Evolutionary conservation across 2,797 vertebrate species (phyloP).

Genomic region (Myiothlypis chrysogaster): DNA sequence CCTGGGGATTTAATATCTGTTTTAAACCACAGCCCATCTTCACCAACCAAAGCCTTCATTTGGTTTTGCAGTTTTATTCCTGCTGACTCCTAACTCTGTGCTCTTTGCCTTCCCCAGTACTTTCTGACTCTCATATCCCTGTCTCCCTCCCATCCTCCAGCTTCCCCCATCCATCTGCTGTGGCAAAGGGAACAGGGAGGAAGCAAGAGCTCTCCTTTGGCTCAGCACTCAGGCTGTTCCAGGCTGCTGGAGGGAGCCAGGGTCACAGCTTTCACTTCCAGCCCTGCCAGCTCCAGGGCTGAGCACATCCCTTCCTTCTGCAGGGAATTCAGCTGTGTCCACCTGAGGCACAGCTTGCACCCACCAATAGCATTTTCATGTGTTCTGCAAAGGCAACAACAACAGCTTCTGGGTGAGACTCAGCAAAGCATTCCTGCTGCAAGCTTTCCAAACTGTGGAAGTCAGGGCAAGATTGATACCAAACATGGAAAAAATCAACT

Average conservation of each 20-base stretch:
- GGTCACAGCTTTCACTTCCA: neutral
- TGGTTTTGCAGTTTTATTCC: neutral
- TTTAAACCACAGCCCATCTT: neutral
- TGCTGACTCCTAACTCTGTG: neutral
- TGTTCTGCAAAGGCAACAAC: neutral
- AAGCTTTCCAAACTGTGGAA: neutral
- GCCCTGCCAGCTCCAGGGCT: neutral
- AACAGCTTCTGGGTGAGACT: neutral
- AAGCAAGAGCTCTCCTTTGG: neutral
- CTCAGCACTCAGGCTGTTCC: neutral
- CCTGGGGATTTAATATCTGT: neutral
- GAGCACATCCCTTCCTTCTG: neutral
- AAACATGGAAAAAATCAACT: neutral
- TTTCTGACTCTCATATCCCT: neutral
- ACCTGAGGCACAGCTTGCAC: neutral
- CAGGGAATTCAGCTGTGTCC: neutral
- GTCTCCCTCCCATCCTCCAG: neutral
- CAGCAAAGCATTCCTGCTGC: neutral
- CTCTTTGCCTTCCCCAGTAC: neutral
- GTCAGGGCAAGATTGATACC: neutral
- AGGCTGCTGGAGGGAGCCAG: neutral
- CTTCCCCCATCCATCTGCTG: neutral
- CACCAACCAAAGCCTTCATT: neutral
- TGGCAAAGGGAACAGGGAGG: neutral
- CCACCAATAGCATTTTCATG: rapidly evolving